Evolutionary conservation across 2,797 vertebrate genomes (phyloP).

Genomic region (Typhlichthys eigenmanni): DNA sequence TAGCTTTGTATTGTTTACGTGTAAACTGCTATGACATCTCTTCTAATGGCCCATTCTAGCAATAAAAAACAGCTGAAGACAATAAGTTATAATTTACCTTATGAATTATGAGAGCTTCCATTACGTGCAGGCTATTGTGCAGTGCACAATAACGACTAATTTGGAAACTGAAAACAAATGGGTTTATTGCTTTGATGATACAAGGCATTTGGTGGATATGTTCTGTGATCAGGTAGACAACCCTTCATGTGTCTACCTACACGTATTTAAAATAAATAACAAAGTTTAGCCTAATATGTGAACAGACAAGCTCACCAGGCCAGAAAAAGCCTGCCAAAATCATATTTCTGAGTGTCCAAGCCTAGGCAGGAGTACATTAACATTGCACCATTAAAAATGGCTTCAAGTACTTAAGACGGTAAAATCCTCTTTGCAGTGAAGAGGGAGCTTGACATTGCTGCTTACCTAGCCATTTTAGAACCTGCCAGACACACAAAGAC

Average conservation of each 20-base stretch:
- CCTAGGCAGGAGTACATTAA: slow-evolving; percentile 64
- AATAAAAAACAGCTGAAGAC: slow-evolving; percentile 2
- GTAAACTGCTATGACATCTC: slow-evolving; percentile 6
- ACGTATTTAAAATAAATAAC: slow-evolving; percentile 24
- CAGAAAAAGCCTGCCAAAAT: neutral
- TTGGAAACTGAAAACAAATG: slow-evolving; percentile 29
- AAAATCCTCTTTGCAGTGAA: slow-evolving; percentile 68
- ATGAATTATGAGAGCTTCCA: slow-evolving; percentile 18
- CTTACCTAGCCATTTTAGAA: slow-evolving; percentile 54
- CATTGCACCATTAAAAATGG: slow-evolving; percentile 64
- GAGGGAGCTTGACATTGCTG: slow-evolving; percentile 55
- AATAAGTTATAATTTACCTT: slow-evolving; percentile 22
- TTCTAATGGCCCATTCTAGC: slow-evolving; percentile 5
- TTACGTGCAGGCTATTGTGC: slow-evolving; percentile 19
- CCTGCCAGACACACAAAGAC: slow-evolving; percentile 21
- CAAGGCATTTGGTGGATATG: slow-evolving; percentile 39
- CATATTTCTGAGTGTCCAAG: slow-evolving; percentile 31
- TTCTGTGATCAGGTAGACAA: slow-evolving; percentile 49
- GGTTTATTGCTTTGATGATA: slow-evolving; percentile 33
- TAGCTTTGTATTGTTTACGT: neutral
- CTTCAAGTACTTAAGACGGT: slow-evolving; percentile 61
- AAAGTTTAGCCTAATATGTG: slow-evolving; percentile 10
- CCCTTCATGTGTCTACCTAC: slow-evolving; percentile 23
- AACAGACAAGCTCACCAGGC: slow-evolving; percentile 37
- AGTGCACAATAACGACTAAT: slow-evolving; percentile 43